A percentile compares a stretch with the other conserved stretches of the same genome.
Conservation (phyloP, 92 coral and sea anemone genomes). For the Siderastrea siderea region DNA sequence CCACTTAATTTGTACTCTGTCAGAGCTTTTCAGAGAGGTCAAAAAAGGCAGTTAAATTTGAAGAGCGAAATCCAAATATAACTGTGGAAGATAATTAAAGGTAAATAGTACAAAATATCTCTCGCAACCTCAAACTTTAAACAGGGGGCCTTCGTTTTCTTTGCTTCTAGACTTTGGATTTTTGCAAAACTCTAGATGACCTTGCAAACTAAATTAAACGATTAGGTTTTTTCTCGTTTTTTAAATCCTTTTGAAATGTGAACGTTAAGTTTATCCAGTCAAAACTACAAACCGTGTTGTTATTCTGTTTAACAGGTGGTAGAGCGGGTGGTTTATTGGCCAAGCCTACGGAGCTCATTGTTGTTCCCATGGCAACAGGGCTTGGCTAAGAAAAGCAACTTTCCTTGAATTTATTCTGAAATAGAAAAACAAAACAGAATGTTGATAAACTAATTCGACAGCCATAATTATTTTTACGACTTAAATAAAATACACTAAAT, state of each 20-base stretch:
- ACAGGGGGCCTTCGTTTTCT: too few species aligned
- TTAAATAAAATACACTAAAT: background rate
- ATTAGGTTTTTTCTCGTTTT: too few species aligned
- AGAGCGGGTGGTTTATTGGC: conserved; percentile 92
- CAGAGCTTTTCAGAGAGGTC: too few species aligned
- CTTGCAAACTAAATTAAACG: too few species aligned
- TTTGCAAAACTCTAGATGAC: too few species aligned
- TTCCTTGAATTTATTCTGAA: background rate
- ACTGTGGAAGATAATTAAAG: too few species aligned
- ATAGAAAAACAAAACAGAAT: background rate
- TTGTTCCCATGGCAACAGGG: conserved; percentile 80
- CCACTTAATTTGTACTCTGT: too few species aligned
- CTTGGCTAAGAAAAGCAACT: background rate
- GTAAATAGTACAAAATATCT: too few species aligned
- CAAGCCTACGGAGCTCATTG: conserved; percentile 87
- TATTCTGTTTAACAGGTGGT: conserved; percentile 90
- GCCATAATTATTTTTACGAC: background rate
- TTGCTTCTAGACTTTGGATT: too few species aligned
- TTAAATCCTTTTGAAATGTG: background rate
- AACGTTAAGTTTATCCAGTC: background rate
- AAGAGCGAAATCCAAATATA: too few species aligned
- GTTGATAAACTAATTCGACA: background rate
- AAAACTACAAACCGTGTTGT: conserved; percentile 72
- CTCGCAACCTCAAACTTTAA: too few species aligned
- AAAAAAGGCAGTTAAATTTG: too few species aligned